Evolutionary conservation across 1,140 invertebrate species (phyloP).

Genomic region (Drosophila novamexicana): DNA sequence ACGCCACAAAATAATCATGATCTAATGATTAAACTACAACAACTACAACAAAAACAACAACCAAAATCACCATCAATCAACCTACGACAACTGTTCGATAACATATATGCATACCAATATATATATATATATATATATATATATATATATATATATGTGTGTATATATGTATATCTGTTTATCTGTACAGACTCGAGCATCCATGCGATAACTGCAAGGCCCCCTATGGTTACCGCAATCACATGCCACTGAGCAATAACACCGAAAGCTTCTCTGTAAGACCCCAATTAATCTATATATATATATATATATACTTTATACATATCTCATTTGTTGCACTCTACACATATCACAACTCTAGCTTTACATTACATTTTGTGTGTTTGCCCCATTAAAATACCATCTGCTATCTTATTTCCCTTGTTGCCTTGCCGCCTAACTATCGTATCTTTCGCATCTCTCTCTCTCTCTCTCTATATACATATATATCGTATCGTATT

Average conservation of each 20-base stretch:
- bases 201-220: slow-evolving; percentile 86
- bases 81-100: slow-evolving; percentile 36
- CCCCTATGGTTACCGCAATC: slow-evolving; percentile 88
- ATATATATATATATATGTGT: slow-evolving; percentile 2
- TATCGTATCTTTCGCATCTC: slow-evolving; percentile 12
- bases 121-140: slow-evolving; percentile 15
- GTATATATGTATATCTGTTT: slow-evolving; percentile 16
- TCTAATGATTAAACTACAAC: slow-evolving; percentile 47
- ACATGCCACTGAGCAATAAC: slow-evolving; percentile 87
- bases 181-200: slow-evolving; percentile 66
- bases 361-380: slow-evolving; percentile 5
- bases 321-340: slow-evolving; percentile 15
- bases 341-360: background rate
- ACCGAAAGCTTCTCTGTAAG: slow-evolving; percentile 86
- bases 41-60: slow-evolving; percentile 29
- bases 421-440: slow-evolving; percentile 20
- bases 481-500: slow-evolving; percentile 18
- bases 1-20: slow-evolving; percentile 51
- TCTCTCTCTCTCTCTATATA: slow-evolving; percentile 9
- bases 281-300: slow-evolving; percentile 41
- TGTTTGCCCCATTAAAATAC: background rate
- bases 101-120: slow-evolving; percentile 15
- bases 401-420: slow-evolving; percentile 4
- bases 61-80: slow-evolving; percentile 42
- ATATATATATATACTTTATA: background rate